Base-by-base conservation (phyloP, 2,113 vertebrate species). In the Grus americana region DNA sequence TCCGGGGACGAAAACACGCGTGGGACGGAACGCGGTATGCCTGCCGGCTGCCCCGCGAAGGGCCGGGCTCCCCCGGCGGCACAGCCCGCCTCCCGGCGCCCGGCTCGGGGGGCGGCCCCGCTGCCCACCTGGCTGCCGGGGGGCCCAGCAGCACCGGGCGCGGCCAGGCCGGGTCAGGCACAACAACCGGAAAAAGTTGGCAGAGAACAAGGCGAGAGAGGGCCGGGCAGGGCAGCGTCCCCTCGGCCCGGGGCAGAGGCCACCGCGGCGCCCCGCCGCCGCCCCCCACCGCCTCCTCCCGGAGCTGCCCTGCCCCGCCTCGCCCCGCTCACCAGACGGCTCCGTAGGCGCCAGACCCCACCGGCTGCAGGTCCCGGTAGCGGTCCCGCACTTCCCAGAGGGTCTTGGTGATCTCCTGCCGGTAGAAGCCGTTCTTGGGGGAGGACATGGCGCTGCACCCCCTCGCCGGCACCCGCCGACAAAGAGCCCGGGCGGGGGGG, bases 271-370 rank as follows among this genome's bases (percentile, higher is more conserved):
- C 29, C 40, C 32, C 20, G 12, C 47, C 79, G 42, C 44, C 26
- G 11, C 73, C 26, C 34, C 57, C 11, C 21, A 8, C 74, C 27
- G 52, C 22, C 70, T 34, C 32, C 38, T 9, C 54, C 57, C 40
- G 29, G 57, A 21, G 50, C 62, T 17, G 61, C 10, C 58, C 61
- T 5, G 38, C 50, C 67, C 54, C 19, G 52, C 54, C 54, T 36
- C 16, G 9, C 49, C 88, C 61, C 67, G 91, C 99, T 99, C 93
- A 99, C 99, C 99, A 99, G 70, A 99, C 99, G 7, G 99, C 98
- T 63, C 99, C 99, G 34, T 99, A 99, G 6, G 99, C 99, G 85
- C 99, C 99, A 1, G 99, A 99, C 24, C 99, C 99, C 91, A 99
- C 98, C 71, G 99, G 98, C 96, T 98, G 98, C 94, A 99, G 97